Evolutionary conservation across 2,113 vertebrate genomes (phyloP).

Genomic region (Zapornia atra): DNA sequence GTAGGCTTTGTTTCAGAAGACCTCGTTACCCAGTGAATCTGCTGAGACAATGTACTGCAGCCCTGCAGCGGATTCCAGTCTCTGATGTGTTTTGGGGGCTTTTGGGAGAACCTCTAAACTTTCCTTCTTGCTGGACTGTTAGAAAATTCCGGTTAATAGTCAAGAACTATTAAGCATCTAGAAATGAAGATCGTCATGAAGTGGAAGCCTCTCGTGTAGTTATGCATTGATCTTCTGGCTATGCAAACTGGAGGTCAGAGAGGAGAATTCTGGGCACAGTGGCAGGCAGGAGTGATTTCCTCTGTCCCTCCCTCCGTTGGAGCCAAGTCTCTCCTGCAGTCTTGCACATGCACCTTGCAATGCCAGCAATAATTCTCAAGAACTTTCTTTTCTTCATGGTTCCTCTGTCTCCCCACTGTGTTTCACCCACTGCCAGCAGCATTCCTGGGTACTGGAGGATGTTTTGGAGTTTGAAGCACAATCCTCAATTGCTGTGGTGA

Average conservation of each 20-base stretch:
- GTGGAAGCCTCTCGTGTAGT: neutral
- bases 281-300: neutral
- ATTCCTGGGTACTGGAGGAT: neutral
- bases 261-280: neutral
- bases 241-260: neutral
- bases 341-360: neutral
- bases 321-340: neutral
- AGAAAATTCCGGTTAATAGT: too few species aligned
- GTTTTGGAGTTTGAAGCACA: neutral
- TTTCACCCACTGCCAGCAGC: neutral
- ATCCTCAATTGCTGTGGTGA: neutral
- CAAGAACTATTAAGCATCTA: neutral
- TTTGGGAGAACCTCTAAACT: neutral
- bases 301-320: neutral
- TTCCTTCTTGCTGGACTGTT: neutral
- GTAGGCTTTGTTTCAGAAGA: slow-evolving; percentile 6
- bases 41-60: neutral
- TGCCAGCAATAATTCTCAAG: neutral
- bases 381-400: neutral
- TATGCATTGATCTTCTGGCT: neutral
- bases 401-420: neutral
- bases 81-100: neutral
- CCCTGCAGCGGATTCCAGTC: slow-evolving; percentile 6
- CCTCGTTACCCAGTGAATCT: neutral
- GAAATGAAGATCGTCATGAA: neutral